Base-by-base conservation (phyloP, 2,888 invertebrate species). In the Celastrina argiolus region DNA sequence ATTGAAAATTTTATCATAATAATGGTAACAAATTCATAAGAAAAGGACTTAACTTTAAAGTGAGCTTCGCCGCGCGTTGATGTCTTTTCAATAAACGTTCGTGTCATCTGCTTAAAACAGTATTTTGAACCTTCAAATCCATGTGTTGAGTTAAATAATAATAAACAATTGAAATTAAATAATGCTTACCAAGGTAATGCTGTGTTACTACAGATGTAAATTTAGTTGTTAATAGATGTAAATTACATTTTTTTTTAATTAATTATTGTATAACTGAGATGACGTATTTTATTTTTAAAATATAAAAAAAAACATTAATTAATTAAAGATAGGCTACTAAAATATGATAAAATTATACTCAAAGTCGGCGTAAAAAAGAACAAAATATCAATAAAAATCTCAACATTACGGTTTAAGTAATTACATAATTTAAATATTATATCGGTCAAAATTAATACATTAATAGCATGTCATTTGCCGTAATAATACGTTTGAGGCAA, bases 401-500 rank as follows among this genome's bases (percentile, higher is more conserved):
- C 31, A 58, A n/a, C n/a, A 58, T 16, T 45, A 58, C 58, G 31
- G 31, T 58, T n/a, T n/a, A 16, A 58, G 31, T 58, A 56, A 56
- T 58, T 58, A 31, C 16, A 31, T 31, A 6, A 58, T 58, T 58
- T 31, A 51, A 58, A 31, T 58, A 58, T 31, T 58, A 58, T 31
- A 16, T 31, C 58, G 58, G 58, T 45, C 34, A 66, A 64, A 59
- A 63, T 63, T 64, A 66, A 65, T 63, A 51, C 61, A 67, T 65
- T 65, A 69, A 70, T 70, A 34, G 42, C 58, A 34, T 42, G 56
- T 67, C 68, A 70, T 71, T 69, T 67, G 65, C 56, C 39, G 67
- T 61, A 66, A 66, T 66, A 26, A 51, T 26, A 51, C 51, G 22
- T 65, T 66, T 42, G 61, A n/a, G 66, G 69, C 63, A 42, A 71